Percentiles rank a stretch among this genome's conserved stretches.
These are phyloP conservation scores for Bufo gargarizans DNA, from an alignment of 2,113 vertebrate species.

Conservation along the genomic window DNA sequence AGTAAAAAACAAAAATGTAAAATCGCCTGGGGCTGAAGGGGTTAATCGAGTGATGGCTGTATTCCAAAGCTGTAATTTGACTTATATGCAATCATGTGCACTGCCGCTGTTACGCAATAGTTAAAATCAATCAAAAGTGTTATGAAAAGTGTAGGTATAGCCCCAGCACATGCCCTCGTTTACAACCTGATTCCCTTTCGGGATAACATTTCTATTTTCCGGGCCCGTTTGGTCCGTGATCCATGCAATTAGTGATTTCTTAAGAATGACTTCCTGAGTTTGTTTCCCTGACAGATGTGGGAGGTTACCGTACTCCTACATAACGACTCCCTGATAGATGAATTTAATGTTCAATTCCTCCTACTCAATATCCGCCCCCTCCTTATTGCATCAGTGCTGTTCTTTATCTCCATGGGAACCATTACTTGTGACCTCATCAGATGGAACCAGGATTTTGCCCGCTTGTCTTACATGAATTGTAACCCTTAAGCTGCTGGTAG, in stretches of 20 bases:
- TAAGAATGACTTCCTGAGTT: conserved; percentile 21
- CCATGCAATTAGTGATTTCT: neutral
- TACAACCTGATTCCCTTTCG: neutral
- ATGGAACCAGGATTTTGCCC: conserved; percentile 55
- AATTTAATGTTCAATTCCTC: conserved; percentile 56
- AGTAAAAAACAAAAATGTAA: too few relatives aligned
- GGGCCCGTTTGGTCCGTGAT: neutral
- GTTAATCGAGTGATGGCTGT: too few relatives aligned
- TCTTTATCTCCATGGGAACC: conserved; percentile 68
- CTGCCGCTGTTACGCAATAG: too few relatives aligned
- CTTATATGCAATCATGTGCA: too few relatives aligned
- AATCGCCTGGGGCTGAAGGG: too few relatives aligned
- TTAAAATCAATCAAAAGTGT: too few relatives aligned
- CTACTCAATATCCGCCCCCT: conserved; percentile 61
- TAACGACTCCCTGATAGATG: conserved; percentile 28
- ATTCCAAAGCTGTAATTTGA: too few relatives aligned
- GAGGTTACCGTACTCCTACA: conserved; percentile 54
- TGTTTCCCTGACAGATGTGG: conserved; percentile 44
- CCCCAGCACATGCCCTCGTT: neutral
- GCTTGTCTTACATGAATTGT: conserved; percentile 29
- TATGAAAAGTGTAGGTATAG: too few relatives aligned
- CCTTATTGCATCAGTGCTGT: conserved; percentile 51
- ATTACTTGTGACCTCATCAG: conserved; percentile 54
- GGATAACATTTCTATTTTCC: neutral
- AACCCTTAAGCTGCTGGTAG: neutral